These are phyloP conservation scores for Cephalopholis sonnerati DNA, from an alignment of 2,113 vertebrate species.

Conservation along the genomic window DNA sequence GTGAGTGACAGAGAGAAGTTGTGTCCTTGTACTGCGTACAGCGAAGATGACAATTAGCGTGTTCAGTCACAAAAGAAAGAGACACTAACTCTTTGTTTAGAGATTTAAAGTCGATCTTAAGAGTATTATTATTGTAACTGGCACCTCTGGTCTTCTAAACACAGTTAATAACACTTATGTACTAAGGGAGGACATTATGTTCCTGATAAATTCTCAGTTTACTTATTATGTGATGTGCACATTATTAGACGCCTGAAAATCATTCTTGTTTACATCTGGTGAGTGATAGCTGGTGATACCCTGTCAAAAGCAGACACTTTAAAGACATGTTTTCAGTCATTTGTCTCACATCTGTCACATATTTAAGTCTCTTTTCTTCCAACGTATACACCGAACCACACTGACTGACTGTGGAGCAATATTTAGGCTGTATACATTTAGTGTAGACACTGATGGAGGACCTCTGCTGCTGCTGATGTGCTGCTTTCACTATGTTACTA, in stretches of 20 bases:
- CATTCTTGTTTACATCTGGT: background rate
- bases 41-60: background rate
- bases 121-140: background rate
- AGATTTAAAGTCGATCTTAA: background rate
- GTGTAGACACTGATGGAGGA: background rate
- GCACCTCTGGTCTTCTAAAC: background rate
- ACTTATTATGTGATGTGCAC: background rate
- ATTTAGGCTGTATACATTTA: background rate
- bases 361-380: background rate
- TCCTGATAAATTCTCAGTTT: background rate
- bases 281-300: background rate
- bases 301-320: background rate
- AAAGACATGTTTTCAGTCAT: background rate
- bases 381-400: background rate
- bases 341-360: background rate
- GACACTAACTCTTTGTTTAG: background rate
- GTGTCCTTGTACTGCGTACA: background rate
- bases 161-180: background rate
- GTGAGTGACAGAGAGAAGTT: background rate
- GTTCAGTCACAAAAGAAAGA: constrained; percentile 9
- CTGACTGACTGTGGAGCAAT: background rate
- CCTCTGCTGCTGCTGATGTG: no score
- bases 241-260: background rate
- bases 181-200: background rate
- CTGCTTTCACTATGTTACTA: background rate